A percentile compares a stretch with the other conserved stretches of the same genome.
phyloP scores from a whole-genome alignment of 1,140 invertebrate species.

The Meloidogyne exigua region DNA sequence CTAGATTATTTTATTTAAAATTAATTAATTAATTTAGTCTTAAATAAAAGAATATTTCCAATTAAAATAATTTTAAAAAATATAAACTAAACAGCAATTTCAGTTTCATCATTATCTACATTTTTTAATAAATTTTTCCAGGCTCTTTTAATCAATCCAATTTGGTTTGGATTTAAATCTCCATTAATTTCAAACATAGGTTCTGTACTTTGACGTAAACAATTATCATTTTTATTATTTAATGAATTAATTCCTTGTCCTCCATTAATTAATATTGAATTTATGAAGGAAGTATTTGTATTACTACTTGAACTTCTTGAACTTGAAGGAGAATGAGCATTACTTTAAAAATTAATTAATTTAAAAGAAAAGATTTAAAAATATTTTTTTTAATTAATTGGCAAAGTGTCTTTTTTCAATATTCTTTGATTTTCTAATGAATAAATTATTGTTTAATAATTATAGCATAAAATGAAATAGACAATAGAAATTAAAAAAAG shows the following conservation, averaged over 20 bases:
- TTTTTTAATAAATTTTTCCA: constrained; percentile 52
- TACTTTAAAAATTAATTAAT: constrained; percentile 19
- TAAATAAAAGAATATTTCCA: too few species aligned
- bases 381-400: background rate
- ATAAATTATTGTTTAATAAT: too few species aligned
- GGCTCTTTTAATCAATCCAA: constrained; percentile 41
- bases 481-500: too few species aligned
- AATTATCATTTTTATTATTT: background rate
- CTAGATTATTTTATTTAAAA: background rate
- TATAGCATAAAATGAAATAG: too few species aligned
- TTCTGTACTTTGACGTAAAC: constrained; percentile 46
- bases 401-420: too few species aligned
- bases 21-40: too few species aligned
- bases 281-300: constrained; percentile 20
- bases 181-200: constrained; percentile 53
- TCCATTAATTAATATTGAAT: constrained; percentile 19
- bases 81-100: constrained; percentile 47
- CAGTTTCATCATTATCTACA: constrained; percentile 47
- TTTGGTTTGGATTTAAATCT: constrained; percentile 51
- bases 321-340: constrained; percentile 41
- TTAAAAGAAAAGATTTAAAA: background rate
- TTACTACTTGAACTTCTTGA: constrained; percentile 26
- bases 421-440: too few species aligned
- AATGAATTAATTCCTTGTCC: constrained; percentile 28
- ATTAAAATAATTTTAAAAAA: too few species aligned